phyloP scores from a whole-genome alignment of 2,797 vertebrate genomes.

The Thripadectes ignobilis region DNA sequence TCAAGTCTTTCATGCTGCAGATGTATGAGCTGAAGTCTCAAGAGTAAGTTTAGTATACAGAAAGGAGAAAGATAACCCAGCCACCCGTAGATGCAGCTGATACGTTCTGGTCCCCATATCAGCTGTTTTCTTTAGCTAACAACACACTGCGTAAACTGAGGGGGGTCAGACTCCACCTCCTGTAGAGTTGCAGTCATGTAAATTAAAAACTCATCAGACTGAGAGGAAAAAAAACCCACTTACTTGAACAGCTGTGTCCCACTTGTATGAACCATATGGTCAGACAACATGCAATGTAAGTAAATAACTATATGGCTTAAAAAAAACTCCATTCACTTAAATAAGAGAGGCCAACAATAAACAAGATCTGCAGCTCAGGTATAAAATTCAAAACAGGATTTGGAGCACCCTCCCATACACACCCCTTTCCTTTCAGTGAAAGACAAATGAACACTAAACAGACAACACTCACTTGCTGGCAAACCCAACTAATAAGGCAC shows the following conservation, averaged over 20 bases:
- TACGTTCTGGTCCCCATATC: not conserved
- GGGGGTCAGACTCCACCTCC: not conserved
- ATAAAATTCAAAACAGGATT: not conserved
- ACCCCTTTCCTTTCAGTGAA: not conserved
- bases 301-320: not conserved
- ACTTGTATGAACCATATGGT: conserved; percentile 14
- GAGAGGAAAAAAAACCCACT: not conserved
- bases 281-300: not conserved
- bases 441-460: not conserved
- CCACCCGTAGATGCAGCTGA: not conserved
- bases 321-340: not conserved
- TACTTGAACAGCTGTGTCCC: not conserved
- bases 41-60: not conserved
- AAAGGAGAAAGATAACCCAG: not conserved
- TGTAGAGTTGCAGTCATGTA: not conserved
- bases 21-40: not conserved
- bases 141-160: not conserved
- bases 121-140: not conserved
- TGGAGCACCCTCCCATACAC: not conserved
- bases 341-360: not conserved
- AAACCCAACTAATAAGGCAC: not conserved
- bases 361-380: not conserved
- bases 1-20: not conserved
- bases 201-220: conserved; percentile 37
- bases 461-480: not conserved